These are phyloP conservation scores for Epinephelus lanceolatus DNA, from an alignment of 2,113 vertebrate genomes.

Conservation along the genomic window DNA sequence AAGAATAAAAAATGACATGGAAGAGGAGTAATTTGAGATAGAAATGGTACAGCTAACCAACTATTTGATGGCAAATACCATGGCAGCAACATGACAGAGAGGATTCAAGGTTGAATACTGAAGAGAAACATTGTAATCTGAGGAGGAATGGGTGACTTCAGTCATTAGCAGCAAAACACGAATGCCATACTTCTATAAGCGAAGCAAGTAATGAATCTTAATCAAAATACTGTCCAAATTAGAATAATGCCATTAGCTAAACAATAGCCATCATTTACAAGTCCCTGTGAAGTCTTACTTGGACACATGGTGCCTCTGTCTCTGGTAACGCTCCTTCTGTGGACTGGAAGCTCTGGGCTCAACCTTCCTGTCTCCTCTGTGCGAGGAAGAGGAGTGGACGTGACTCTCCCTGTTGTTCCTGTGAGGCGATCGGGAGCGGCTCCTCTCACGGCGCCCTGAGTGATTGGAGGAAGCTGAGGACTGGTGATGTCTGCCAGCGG, in stretches of 20 bases:
- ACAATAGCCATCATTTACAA: background rate
- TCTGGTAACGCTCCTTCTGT: constrained; percentile 78
- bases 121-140: background rate
- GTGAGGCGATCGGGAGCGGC: constrained; percentile 73
- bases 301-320: constrained; percentile 81
- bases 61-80: background rate
- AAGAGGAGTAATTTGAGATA: no score
- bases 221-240: background rate
- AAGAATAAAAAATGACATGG: background rate
- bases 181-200: background rate
- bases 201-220: background rate
- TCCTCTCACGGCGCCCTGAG: constrained; percentile 64
- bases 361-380: constrained; percentile 69
- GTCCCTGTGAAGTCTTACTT: constrained; percentile 80
- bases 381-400: constrained; percentile 46
- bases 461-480: constrained; percentile 48
- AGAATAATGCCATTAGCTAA: background rate
- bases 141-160: background rate
- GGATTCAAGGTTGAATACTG: background rate
- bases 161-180: background rate
- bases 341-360: constrained; percentile 80
- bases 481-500: constrained; percentile 58
- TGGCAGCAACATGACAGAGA: background rate
- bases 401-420: constrained; percentile 57
- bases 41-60: no score